Base-by-base conservation (phyloP, 53 echinoderm and acorn worm species). In the Echinometra lucunter region DNA sequence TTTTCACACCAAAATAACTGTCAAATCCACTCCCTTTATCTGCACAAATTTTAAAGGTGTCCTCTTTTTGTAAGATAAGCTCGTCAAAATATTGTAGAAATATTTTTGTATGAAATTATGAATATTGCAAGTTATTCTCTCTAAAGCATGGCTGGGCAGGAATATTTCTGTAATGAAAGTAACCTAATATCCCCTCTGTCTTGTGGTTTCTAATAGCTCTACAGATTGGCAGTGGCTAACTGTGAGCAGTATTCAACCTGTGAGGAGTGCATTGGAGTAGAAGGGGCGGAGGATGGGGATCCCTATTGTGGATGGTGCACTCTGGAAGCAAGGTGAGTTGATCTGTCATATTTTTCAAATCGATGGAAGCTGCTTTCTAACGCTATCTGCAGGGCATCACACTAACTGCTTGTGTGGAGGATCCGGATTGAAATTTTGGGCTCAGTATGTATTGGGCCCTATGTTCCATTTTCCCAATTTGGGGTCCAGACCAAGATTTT, bases 281-380 rank as follows among this genome's bases (percentile, higher is more conserved):
- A 28, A 35, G 94, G 85, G 0, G 60, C 60, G 3, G 42, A 66
- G 66, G 85, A 83, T 30, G 94, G 94, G 12, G 94, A 94, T 44
- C 94, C 94, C 11, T 94, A 94, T 45, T 94, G 94, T 85, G 94
- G 94, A 57, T 94, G 94, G 94, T 94, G 94, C 66, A 94, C 94
- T 15, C 66, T 94, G 44, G 45, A 94, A 66, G 94, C 94, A 3
- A 94, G 85, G 94, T 94, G 37, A 83, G 94, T 94, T 21, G 16
- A 56, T 42, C 53, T 53, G 9, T 53, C 53, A 53, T 53, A 53
- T 53, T 53, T 53, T 53, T 13, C 13, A 11, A 53, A 53, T 4
- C 53, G 9, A 53, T 53, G 8, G 53, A 9, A n/a, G n/a, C n/a
- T n/a, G n/a, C n/a, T n/a, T n/a, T n/a, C n/a, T n/a, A n/a, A n/a